Evolutionary conservation across 1,140 invertebrate species (phyloP), one percentile per base, ranked within the genome.

Genomic region (Drosophila ficusphila): DNA sequence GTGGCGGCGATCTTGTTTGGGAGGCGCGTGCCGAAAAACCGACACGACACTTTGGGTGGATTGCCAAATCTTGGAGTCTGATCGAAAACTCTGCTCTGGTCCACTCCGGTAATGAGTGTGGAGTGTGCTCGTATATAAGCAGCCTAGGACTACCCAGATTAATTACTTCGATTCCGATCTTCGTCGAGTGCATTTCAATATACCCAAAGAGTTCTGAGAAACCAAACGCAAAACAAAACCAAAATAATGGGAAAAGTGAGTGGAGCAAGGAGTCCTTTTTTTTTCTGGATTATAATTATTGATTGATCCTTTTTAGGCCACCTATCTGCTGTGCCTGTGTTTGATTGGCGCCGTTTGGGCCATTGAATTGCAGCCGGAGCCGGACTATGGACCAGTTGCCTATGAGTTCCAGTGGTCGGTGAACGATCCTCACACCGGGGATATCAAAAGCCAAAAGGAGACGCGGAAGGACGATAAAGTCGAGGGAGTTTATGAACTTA

Each of bases 381-480:
- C 67, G 23, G 79, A 91, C 14, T 65, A 91, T 14, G 82, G 89
- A 7, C 88, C 90, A 31, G 90, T 88, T 36, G 88, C 88, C 16
- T 94, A 94, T 78, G 93, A 93, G 73, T 94, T 93, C 91, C 90
- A 92, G 12, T 94, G 94, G 82, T 79, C 91, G 48, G 93, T 94
- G 4, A 81, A 92, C 18, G 93, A 93, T 81, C 91, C 93, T 8
- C 93, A 94, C 70, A 94, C 82, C 68, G 93, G 78, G 4, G 94
- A 95, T 65, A 93, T 93, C 34, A 95, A 95, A 79, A 92, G 92
- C 44, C 94, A 94, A 73, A 91, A 92, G 44, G 94, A 95, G 90
- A 69, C 90, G n/a, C 93, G 94, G 41, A 92, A 94, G 75, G 94
- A 94, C 29, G 93, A 94, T 64, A 91, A 92, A 29, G 94, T 95